Percentiles rank a stretch among this genome's conserved stretches.
These are phyloP conservation scores for Goniozus legneri DNA, from an alignment of 1,140 invertebrate genomes.

Conservation along the genomic window DNA sequence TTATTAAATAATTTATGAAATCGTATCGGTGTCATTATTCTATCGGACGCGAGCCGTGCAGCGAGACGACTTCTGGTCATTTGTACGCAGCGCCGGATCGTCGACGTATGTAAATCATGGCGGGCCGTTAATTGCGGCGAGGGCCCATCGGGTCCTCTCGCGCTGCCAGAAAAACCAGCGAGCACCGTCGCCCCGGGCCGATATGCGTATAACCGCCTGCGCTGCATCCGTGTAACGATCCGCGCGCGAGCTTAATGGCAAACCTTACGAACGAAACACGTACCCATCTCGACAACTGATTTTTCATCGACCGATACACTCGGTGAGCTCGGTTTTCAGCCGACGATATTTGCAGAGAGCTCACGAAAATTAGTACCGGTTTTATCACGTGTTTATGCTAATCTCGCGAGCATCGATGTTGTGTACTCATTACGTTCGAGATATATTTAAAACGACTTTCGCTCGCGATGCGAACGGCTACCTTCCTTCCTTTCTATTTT, in stretches of 20 bases:
- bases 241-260: conserved; percentile 17
- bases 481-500: too few relatives aligned
- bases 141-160: conserved; percentile 34
- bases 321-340: conserved; percentile 3
- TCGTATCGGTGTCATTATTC: too few relatives aligned
- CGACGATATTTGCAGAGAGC: conserved; percentile 2
- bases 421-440: too few relatives aligned
- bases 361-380: conserved; percentile 18
- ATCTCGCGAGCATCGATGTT: too few relatives aligned
- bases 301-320: conserved; percentile 9
- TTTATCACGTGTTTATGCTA: too few relatives aligned
- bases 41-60: too few relatives aligned
- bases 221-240: conserved; percentile 10
- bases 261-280: conserved; percentile 5
- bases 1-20: too few relatives aligned
- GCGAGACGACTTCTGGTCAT: conserved; percentile 25
- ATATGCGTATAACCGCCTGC: conserved; percentile 17
- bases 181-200: conserved; percentile 29
- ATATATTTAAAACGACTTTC: too few relatives aligned
- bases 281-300: conserved; percentile 1
- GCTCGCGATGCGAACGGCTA: too few relatives aligned
- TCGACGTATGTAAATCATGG: conserved; percentile 47
- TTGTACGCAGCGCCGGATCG: conserved; percentile 32
- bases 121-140: conserved; percentile 43
- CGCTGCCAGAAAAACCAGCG: conserved; percentile 30